Evolutionary conservation across 2,797 vertebrate genomes (phyloP), one percentile per base, ranked within the genome.

Genomic region (Chelmon rostratus): DNA sequence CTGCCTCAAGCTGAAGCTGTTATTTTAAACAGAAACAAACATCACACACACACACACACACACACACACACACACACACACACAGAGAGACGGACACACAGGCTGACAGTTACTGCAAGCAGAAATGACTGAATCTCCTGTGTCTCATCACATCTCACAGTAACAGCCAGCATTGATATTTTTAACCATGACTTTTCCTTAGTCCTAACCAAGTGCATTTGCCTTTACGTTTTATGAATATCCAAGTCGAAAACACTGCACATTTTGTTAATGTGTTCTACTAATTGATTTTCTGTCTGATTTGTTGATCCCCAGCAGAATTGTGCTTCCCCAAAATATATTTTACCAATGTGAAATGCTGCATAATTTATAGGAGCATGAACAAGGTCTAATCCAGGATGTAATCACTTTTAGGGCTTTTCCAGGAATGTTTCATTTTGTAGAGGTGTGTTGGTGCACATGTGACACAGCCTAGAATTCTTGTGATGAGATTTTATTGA

Each of bases 401-500:
- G 1, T 23, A 19, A 59, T 19, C 10, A 49, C 52, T 50, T 66
- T 47, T 6, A 8, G 0, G 62, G 53, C 15, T 54, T 50, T 83
- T 66, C 54, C 49, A 44, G 66, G 54, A 77, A 56, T 61, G 5
- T 42, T 19, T 10, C 12, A 13, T 42, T 80, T 54, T 44, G 25
- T 77, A 44, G n/a, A 25, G 3, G n/a, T 61, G 75, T 82, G 53
- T 23, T 53, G 5, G 18, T 40, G 18, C 79, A 74, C 18, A 54
- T 83, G 79, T 68, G 49, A 18, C 72, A 77, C 15, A 28, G 25
- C 28, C 65, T 47, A 69, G 46, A 77, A 46, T 63, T 64, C 68
- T 61, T 52, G 47, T 75, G 78, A 83, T 62, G 68, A 80, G 68
- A 66, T 64, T 79, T 56, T 57, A 91, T 89, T 83, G 88, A 88